phyloP scores from a whole-genome alignment of 2,113 vertebrate species.

The Vulpes ferrilata region DNA sequence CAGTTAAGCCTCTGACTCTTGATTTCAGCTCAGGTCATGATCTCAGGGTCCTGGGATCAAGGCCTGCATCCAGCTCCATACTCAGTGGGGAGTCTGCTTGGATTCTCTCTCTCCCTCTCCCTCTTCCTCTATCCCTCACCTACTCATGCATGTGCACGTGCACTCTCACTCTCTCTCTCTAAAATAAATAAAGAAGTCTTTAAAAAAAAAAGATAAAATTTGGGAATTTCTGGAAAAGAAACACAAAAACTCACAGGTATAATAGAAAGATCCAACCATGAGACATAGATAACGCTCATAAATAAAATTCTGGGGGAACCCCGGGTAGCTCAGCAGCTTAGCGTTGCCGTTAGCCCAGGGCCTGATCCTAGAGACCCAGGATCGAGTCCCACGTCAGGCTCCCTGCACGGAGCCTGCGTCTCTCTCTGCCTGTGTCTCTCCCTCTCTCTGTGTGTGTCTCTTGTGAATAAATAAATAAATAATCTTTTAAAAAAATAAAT shows the following conservation, averaged over 20 bases:
- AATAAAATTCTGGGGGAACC: neutral
- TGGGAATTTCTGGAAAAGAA: neutral
- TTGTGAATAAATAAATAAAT: no score
- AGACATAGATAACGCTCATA: neutral
- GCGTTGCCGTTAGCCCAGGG: no score
- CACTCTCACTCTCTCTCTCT: no score
- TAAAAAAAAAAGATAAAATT: no score
- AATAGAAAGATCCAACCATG: neutral
- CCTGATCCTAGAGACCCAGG: no score
- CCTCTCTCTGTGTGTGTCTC: no score
- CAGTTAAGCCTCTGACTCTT: neutral
- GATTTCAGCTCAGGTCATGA: neutral
- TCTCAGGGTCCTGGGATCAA: neutral
- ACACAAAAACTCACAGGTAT: neutral
- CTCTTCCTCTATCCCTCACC: neutral
- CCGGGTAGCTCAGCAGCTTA: no score
- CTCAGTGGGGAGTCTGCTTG: neutral
- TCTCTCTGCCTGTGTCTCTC: no score
- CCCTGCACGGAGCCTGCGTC: no score
- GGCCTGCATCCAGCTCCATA: neutral
- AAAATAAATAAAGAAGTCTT: no score
- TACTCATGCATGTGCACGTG: rapidly evolving
- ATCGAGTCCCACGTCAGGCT: no score
- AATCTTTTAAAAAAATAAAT: neutral
- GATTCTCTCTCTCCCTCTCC: neutral